Conservation (phyloP, 2,113 vertebrate species). For the Ochotona curzoniae region DNA sequence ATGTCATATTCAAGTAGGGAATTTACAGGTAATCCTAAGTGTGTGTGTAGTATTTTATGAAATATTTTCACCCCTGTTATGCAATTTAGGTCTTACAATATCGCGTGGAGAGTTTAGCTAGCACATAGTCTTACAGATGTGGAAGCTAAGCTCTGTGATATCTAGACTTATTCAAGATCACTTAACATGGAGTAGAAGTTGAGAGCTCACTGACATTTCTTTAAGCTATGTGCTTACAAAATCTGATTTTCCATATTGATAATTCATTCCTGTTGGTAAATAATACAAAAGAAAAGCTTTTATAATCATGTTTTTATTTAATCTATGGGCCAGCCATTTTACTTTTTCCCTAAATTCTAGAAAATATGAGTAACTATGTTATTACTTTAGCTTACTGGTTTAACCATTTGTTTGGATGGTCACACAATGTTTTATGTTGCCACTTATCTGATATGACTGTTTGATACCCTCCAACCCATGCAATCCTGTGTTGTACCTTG, state of each 20-base stretch:
- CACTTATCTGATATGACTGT: not conserved
- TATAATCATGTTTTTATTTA: slow-evolving; percentile 22
- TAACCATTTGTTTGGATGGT: slow-evolving; percentile 42
- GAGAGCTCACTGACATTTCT: not conserved
- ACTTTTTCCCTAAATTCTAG: slow-evolving; percentile 31
- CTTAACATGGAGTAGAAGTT: not conserved
- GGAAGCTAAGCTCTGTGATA: not conserved
- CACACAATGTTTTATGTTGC: slow-evolving; percentile 13
- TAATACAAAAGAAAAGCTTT: not conserved
- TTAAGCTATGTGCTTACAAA: not conserved
- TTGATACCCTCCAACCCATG: not conserved
- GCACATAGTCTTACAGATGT: not conserved
- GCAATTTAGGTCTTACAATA: not conserved
- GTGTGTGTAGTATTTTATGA: not conserved
- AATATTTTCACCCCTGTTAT: not conserved
- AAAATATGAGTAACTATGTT: not conserved
- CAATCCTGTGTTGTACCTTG: not conserved
- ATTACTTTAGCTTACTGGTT: slow-evolving; percentile 28
- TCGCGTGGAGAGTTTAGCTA: not conserved
- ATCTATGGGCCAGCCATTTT: not conserved
- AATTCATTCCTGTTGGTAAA: not conserved
- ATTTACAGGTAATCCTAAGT: not conserved
- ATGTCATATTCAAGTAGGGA: not conserved
- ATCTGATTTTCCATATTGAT: not conserved
- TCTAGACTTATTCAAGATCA: slow-evolving; percentile 17